Conservation (phyloP, 1,140 invertebrate species). For the Armadillidium nasatum region DNA sequence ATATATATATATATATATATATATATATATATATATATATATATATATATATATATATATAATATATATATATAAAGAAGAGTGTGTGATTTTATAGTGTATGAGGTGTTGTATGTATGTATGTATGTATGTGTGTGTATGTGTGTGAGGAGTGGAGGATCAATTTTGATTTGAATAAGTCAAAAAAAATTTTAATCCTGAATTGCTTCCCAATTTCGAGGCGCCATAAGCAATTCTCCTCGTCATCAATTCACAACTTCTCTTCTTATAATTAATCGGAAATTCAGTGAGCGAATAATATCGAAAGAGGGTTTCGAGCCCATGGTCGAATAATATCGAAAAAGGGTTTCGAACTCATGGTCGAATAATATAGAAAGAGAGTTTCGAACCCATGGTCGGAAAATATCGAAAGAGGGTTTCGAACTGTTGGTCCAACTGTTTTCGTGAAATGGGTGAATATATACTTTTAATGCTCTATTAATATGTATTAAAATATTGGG, state of each 20-base stretch:
- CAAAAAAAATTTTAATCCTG: neutral
- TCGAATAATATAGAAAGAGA: no score
- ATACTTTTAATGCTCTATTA: no score
- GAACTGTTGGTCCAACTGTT: no score
- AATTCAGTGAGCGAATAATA: neutral
- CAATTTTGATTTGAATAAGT: neutral
- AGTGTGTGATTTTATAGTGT: no score
- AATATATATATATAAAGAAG: neutral
- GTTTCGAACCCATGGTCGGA: no score
- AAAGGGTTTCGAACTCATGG: no score
- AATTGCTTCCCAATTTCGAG: neutral
- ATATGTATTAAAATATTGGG: no score
- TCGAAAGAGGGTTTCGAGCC: neutral
- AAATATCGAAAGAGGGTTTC: no score
- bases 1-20: slow-evolving; percentile 9
- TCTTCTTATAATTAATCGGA: neutral
- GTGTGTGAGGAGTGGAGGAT: neutral
- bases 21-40: neutral
- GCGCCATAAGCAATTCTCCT: neutral
- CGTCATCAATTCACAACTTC: neutral
- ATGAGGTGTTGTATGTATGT: neutral
- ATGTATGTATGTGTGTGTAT: neutral
- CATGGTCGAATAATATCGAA: no score
- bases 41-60: slow-evolving; percentile 15
- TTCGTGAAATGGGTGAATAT: no score